Base-by-base conservation (phyloP, 2,797 vertebrate genomes). In the Acanthurus lineatus region DNA sequence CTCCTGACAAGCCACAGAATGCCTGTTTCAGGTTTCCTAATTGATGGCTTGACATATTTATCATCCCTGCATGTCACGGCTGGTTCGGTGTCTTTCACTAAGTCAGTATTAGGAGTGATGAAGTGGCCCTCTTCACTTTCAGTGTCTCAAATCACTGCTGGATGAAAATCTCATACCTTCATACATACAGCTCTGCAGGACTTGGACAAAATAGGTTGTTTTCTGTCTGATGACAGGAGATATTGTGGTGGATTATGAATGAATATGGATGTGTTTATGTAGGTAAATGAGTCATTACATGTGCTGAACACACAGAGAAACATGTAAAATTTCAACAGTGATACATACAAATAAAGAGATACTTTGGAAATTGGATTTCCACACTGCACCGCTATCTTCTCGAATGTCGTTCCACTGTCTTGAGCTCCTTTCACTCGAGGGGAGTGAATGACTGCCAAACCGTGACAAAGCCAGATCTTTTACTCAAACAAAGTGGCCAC, bases 401-500 rank as follows among this genome's bases (percentile, higher is more conserved):
- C 35, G 67, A 61, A 56, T 79, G 83, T 80, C 65, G 84, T 86
- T 92, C 81, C 72, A 78, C 89, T 81, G 88, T 91, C 91, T 85
- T 67, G 76, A 85, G 25, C 79, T 83, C 76, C 82, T 83, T 85
- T 92, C 89, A 91, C 87, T 90, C 47, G 66, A 79, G 83, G 44
- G 73, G 75, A 83, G 83, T 88, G 87, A 91, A 72, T 69, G 87
- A 70, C 72, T 86, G 83, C 81, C 86, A 89, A 76, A 86, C 85
- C 86, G 70, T 93, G 91, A 91, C 89, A 89, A 86, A 91, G 88
- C 80, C 89, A 89, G 93, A 93, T 93, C 91, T 86, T 83, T 90
- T 95, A 73, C 78, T 92, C 82, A 95, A 94, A 96, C 94, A 95
- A 95, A 95, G 92, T 92, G 93, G 89, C 91, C 94, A 94, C 93